A percentile compares a stretch with the other conserved stretches of the same genome.
These are phyloP conservation scores for Pteropus rufus DNA, from an alignment of 2,797 vertebrate genomes.

Conservation along the genomic window DNA sequence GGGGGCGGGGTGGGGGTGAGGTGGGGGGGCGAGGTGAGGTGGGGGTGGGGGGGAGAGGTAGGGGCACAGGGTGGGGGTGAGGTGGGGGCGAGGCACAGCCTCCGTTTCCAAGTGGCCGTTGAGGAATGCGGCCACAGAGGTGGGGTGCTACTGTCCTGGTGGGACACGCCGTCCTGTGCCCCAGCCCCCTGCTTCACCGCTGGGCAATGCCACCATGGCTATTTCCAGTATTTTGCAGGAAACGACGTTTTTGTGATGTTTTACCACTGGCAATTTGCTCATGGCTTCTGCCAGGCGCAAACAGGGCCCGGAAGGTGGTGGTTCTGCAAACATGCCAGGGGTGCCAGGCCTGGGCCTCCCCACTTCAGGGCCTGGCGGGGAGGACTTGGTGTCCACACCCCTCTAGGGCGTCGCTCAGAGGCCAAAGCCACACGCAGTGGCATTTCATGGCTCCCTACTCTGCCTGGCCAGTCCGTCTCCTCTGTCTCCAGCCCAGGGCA, in stretches of 20 bases:
- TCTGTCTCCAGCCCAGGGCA: not conserved
- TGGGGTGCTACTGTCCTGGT: slow-evolving; percentile 48
- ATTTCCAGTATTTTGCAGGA: slow-evolving; percentile 83
- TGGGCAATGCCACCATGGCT: slow-evolving; percentile 76
- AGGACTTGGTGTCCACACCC: not conserved
- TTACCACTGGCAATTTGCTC: slow-evolving; percentile 77
- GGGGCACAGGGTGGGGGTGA: too few relatives aligned
- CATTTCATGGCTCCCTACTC: not conserved
- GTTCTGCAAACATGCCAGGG: slow-evolving; percentile 65
- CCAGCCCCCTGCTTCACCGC: slow-evolving; percentile 37
- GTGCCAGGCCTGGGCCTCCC: not conserved
- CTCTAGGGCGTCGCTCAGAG: not conserved
- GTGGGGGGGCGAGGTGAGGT: too few relatives aligned
- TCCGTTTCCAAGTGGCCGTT: slow-evolving; percentile 67
- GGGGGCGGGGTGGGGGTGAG: too few relatives aligned
- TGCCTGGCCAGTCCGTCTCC: too few relatives aligned
- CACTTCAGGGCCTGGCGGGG: not conserved
- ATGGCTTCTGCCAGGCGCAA: slow-evolving; percentile 79
- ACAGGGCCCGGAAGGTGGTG: slow-evolving; percentile 59
- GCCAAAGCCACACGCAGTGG: not conserved
- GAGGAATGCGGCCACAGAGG: slow-evolving; percentile 65
- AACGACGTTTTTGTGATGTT: slow-evolving; percentile 78
- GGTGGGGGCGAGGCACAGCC: too few relatives aligned
- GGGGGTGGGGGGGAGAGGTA: too few relatives aligned
- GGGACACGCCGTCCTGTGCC: too few relatives aligned